Percentiles rank a stretch among this genome's conserved stretches.
phyloP scores from a whole-genome alignment of 2,888 invertebrate species.

The Cremastinae sp. region DNA sequence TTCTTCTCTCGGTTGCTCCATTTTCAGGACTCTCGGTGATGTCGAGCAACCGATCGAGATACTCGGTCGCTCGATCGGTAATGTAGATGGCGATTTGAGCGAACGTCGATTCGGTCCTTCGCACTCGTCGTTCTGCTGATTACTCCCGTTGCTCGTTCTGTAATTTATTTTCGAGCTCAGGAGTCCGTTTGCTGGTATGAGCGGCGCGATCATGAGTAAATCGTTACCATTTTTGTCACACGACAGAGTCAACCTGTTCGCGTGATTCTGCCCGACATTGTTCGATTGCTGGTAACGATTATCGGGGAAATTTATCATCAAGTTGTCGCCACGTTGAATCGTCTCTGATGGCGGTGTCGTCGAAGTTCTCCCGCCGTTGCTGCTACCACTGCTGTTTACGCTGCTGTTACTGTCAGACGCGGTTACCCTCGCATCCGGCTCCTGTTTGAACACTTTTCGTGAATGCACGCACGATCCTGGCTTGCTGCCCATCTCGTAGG shows the following conservation, averaged over 20 bases:
- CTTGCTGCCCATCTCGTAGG: constrained; percentile 24
- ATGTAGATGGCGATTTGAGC: neutral
- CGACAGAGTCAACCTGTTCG: constrained; percentile 69
- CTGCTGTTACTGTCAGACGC: constrained; percentile 37
- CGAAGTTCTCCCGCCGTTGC: constrained; percentile 17
- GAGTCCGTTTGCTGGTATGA: constrained; percentile 23
- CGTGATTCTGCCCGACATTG: constrained; percentile 27
- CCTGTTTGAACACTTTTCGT: constrained; percentile 53
- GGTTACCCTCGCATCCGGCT: constrained; percentile 40
- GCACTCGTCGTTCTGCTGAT: constrained; percentile 27
- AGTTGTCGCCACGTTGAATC: constrained; percentile 36
- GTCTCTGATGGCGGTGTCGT: constrained; percentile 26
- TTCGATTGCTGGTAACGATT: constrained; percentile 46
- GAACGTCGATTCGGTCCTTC: constrained; percentile 10
- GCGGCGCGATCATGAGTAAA: constrained; percentile 85
- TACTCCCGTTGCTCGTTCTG: constrained; percentile 17
- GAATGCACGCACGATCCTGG: constrained; percentile 23
- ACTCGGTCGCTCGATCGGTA: constrained; percentile 4
- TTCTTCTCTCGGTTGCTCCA: constrained; percentile 48
- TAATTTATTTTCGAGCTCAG: constrained; percentile 7
- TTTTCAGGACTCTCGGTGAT: constrained; percentile 37
- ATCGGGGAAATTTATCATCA: constrained; percentile 39
- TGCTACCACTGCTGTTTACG: constrained; percentile 8
- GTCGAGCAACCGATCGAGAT: constrained; percentile 15
- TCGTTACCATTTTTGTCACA: constrained; percentile 86